These are phyloP conservation scores for Calypte anna DNA, from an alignment of 2,113 vertebrate genomes.

Conservation along the genomic window DNA sequence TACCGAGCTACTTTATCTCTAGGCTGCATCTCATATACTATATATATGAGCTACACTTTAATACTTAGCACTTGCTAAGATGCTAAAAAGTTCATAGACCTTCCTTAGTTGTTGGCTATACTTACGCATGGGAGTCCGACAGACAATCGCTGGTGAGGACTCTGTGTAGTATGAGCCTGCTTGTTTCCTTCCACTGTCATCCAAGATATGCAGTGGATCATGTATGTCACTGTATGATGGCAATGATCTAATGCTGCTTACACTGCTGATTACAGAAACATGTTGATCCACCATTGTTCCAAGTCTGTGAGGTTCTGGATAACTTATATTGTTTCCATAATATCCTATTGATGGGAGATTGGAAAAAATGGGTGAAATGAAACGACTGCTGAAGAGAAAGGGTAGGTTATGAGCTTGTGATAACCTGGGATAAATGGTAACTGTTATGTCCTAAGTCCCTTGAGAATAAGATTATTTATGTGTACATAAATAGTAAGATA, in stretches of 20 bases:
- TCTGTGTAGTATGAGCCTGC: slow-evolving; percentile 81
- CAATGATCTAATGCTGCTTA: slow-evolving; percentile 85
- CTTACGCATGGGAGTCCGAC: slow-evolving; percentile 78
- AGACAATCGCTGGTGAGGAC: slow-evolving; percentile 74
- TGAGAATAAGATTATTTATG: background rate
- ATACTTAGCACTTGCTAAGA: background rate
- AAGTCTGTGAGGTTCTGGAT: slow-evolving; percentile 86
- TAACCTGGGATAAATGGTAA: background rate
- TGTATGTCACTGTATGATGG: slow-evolving; percentile 87
- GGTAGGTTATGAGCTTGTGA: background rate
- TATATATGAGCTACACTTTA: background rate
- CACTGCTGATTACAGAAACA: slow-evolving; percentile 96
- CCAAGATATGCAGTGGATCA: slow-evolving; percentile 94
- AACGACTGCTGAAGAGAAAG: background rate
- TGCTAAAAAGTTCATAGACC: background rate
- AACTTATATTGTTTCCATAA: slow-evolving; percentile 83
- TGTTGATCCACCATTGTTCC: slow-evolving; percentile 92
- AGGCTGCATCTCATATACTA: background rate
- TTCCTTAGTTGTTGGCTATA: background rate
- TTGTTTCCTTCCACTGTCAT: slow-evolving; percentile 84
- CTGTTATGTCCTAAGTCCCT: background rate
- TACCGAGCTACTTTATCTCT: background rate
- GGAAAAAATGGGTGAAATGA: background rate
- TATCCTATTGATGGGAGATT: slow-evolving; percentile 80
- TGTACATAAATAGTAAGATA: too few species aligned